Base-by-base conservation (phyloP, 2,888 invertebrate species). In the Luperina testacea region DNA sequence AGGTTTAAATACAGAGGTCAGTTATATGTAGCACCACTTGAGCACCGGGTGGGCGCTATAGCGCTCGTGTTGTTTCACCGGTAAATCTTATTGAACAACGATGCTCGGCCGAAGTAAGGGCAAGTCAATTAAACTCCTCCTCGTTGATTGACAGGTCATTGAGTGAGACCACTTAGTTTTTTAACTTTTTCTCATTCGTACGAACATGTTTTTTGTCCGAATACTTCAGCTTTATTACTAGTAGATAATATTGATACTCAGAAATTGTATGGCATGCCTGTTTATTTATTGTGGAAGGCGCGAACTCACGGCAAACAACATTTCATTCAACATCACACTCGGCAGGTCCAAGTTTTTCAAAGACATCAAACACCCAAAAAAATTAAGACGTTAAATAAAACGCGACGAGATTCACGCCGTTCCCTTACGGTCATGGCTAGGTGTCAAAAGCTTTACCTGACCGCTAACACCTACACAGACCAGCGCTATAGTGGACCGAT, bases 401-500 rank as follows among this genome's bases (percentile, higher is more conserved):
- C 91, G 95, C 94, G 96, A 93, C 91, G 94, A 95, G 93, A 94
- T 95, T 95, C 95, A 96, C 96, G 94, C 96, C 92, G 91, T 91
- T 92, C 89, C 90, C 89, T 91, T 91, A 90, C 90, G 90, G 92
- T 90, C 91, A 90, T 91, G 90, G 94, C 92, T 95, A 96, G 96
- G 97, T 97, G 96, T 96, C 96, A 96, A 97, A 97, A 97, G 96
- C 94, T 95, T 96, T 97, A 96, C 96, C 96, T 96, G 96, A 92
- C 94, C 93, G 89, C 90, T 91, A 90, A 94, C 96, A 94, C 96
- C 96, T 94, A 96, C 96, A 92, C 95, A 86, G 89, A 86, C 88
- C 90, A 90, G 89, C 90, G 90, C 90, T 91, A 91, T 92, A 91
- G 88, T 91, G 90, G 88, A 87, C 92, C 91, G 91, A 91, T 95